Evolutionary conservation across 1,140 invertebrate species (phyloP), one percentile per base, ranked within the genome.

Genomic region (Papilio polytes): DNA sequence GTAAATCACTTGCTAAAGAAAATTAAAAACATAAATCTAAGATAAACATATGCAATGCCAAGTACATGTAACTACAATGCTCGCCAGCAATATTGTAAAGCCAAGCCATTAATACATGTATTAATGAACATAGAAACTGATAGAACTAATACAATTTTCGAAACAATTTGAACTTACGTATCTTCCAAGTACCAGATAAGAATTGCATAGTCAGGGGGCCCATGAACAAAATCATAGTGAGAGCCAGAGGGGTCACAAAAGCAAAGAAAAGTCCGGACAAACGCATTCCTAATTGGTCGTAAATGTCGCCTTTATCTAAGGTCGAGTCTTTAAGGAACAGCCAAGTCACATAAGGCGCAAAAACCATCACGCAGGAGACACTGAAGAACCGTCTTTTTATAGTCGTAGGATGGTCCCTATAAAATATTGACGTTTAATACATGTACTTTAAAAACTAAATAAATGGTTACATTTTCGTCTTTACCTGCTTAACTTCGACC

Each of bases 341-440:
- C 86, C 97, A 97, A 18, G 98, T 95, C 83, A 98, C 97, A 80
- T 97, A 91, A 66, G 98, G 98, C 20, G 98, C 97, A 66, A 98
- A 87, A 66, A 98, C 88, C 93, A 97, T 97, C 94, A 98, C 97
- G 80, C 98, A 93, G 82, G 97, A 97, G 0, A 98, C 98, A 94
- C 98, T 98, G 73, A 98, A 96, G 91, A 98, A 99, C 89, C 98
- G 96, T 92, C 96, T 97, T 88, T 98, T 98, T 83, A 99, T 98
- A 3, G 97, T 98, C n/a, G 97, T 96, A 8, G 98, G 98, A 95
- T 99, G 98, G 91, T 98, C 97, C 86, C 98, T 98, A 95, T 87
- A 97, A 96, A 86, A 85, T 88, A 83, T 70, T 13, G 26, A 70
- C 12, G 13, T 70, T 70, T 15, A 70, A 31, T 70, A 70, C 4